Percentiles rank a stretch among this genome's conserved stretches.
Conservation (phyloP, 1,140 invertebrate species). For the Zaprionus ghesquierei region DNA sequence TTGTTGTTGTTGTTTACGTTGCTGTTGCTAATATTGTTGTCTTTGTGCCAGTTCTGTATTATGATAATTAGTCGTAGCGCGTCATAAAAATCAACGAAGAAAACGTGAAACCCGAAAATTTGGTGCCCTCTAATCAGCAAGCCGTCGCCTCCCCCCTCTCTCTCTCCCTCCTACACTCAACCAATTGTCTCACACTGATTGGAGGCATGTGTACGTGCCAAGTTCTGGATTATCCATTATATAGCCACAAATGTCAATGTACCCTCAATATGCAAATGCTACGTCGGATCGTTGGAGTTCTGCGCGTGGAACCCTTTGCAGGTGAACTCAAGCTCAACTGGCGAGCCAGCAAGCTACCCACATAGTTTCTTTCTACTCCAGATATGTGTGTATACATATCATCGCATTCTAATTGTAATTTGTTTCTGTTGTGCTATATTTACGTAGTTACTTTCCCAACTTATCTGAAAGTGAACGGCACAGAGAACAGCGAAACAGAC, state of each 20-base stretch:
- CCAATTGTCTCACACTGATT: conserved; percentile 10
- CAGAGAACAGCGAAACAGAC: conserved; percentile 30
- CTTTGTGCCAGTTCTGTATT: conserved; percentile 40
- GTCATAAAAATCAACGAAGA: conserved; percentile 53
- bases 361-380: conserved; percentile 29
- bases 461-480: conserved; percentile 78
- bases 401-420: conserved; percentile 76
- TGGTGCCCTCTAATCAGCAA: conserved; percentile 47
- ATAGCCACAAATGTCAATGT: conserved; percentile 25
- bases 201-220: conserved; percentile 33
- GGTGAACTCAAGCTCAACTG: conserved; percentile 42
- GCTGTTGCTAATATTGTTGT: neutral
- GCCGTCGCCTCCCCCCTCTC: neutral
- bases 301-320: conserved; percentile 11
- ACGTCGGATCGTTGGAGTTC: neutral
- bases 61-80: conserved; percentile 61
- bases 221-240: conserved; percentile 17
- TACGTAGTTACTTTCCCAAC: conserved; percentile 73
- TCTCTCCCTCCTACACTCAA: neutral
- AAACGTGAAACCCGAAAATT: conserved; percentile 45
- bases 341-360: conserved; percentile 53
- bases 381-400: conserved; percentile 32
- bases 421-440: conserved; percentile 38
- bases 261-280: conserved; percentile 58
- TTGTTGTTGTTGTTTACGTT: neutral